Evolutionary conservation across 2,888 invertebrate species (phyloP).

Genomic region (Diaperis boleti): DNA sequence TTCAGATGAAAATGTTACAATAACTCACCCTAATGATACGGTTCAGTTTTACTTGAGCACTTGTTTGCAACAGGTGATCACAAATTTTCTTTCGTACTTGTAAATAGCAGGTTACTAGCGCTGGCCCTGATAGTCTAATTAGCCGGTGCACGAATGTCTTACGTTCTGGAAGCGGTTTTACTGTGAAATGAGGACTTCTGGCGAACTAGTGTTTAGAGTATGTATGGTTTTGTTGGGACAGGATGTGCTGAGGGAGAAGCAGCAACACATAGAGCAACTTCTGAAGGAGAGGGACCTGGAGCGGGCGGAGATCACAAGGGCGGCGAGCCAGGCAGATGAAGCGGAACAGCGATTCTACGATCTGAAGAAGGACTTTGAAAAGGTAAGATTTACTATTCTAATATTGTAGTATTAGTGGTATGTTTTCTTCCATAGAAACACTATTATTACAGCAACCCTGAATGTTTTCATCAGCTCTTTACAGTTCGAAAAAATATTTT

Average conservation of each 20-base stretch:
- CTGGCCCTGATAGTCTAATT: too few species aligned
- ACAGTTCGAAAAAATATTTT: too few species aligned
- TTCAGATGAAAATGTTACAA: constrained; percentile 24
- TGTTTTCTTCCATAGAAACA: too few species aligned
- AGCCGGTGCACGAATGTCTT: constrained; percentile 24
- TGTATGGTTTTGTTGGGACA: constrained; percentile 63
- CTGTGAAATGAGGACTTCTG: constrained; percentile 50
- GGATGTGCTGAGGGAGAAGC: constrained; percentile 94
- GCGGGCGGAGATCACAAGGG: constrained; percentile 87
- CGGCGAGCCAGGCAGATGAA: constrained; percentile 84
- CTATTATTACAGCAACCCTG: too few species aligned
- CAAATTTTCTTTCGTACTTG: too few species aligned
- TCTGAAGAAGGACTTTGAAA: constrained; percentile 74
- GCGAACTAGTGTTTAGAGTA: constrained; percentile 45
- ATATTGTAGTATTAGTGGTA: too few species aligned
- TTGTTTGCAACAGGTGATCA: constrained; percentile 23
- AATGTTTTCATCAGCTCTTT: too few species aligned
- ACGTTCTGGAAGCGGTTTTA: constrained; percentile 40
- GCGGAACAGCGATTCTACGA: constrained; percentile 75
- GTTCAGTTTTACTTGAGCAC: constrained; percentile 18
- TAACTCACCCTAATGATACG: constrained; percentile 30
- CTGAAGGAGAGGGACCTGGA: constrained; percentile 93
- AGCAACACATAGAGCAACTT: constrained; percentile 92
- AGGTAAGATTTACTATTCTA: too few species aligned
- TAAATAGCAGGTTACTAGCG: too few species aligned